phyloP scores from a whole-genome alignment of 2,888 invertebrate species.

The Eremobia ochroleuca region DNA sequence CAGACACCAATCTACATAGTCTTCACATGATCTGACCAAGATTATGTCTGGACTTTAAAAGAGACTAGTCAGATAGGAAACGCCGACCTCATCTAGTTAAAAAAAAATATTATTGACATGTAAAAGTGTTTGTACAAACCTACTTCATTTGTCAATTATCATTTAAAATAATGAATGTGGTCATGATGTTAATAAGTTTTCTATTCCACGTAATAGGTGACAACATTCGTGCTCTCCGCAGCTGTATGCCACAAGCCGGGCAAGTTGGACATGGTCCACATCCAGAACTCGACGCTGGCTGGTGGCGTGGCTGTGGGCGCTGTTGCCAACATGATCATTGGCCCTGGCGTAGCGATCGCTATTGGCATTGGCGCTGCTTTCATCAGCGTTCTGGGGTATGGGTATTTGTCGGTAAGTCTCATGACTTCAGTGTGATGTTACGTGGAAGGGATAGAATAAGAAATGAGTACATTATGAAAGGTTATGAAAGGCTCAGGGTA shows the following conservation, averaged over 20 bases:
- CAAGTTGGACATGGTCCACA: constrained; percentile 97
- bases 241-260: constrained; percentile 93
- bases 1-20: too few species aligned
- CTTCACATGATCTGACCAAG: too few species aligned
- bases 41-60: too few species aligned
- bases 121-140: too few species aligned
- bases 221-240: constrained; percentile 96
- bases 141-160: too few species aligned
- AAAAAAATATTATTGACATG: too few species aligned
- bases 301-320: constrained; percentile 98
- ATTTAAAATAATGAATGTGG: background rate
- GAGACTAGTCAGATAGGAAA: too few species aligned
- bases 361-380: constrained; percentile 95
- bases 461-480: background rate
- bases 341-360: constrained; percentile 95
- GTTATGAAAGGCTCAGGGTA: too few species aligned
- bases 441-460: background rate
- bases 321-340: constrained; percentile 95
- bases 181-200: background rate
- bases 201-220: constrained; percentile 88
- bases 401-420: constrained; percentile 93
- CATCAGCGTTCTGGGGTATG: constrained; percentile 96
- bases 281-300: constrained; percentile 98
- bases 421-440: background rate
- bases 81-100: too few species aligned